These are phyloP conservation scores for Amphipoea lucens DNA, from an alignment of 2,888 invertebrate genomes.

Conservation along the genomic window DNA sequence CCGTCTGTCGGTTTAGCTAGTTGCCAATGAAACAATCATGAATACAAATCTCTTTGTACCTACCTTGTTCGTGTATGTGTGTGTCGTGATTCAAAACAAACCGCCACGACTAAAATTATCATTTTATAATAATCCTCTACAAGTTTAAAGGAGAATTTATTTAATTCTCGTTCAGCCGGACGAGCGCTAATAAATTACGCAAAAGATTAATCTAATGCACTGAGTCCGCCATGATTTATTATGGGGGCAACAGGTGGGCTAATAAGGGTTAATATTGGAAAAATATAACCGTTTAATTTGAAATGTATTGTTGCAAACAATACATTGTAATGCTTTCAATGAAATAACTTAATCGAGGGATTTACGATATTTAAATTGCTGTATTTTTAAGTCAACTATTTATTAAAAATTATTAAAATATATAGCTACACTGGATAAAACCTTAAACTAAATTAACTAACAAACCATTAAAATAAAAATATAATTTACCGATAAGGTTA, in stretches of 20 bases:
- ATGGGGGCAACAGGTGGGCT: conserved; percentile 65
- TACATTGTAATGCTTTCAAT: neutral
- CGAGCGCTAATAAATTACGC: conserved; percentile 67
- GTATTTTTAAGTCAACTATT: neutral
- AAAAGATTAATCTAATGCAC: conserved; percentile 70
- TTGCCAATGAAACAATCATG: neutral
- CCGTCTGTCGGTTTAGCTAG: neutral
- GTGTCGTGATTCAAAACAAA: neutral
- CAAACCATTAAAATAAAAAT: neutral
- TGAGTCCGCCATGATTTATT: conserved; percentile 66
- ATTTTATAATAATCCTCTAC: conserved; percentile 45
- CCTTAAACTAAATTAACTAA: neutral
- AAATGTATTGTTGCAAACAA: conserved; percentile 24
- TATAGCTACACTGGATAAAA: neutral
- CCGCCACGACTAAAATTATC: conserved; percentile 40
- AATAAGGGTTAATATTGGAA: conserved; percentile 67
- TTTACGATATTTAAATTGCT: neutral
- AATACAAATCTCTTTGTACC: neutral
- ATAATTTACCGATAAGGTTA: neutral
- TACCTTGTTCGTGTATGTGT: neutral
- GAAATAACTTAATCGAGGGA: neutral
- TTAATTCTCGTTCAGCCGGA: conserved; percentile 58
- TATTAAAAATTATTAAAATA: neutral
- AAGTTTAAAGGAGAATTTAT: conserved; percentile 60
- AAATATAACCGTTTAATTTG: conserved; percentile 53